These are phyloP conservation scores for Dascyllus trimaculatus DNA, from an alignment of 2,113 vertebrate species.

Conservation along the genomic window DNA sequence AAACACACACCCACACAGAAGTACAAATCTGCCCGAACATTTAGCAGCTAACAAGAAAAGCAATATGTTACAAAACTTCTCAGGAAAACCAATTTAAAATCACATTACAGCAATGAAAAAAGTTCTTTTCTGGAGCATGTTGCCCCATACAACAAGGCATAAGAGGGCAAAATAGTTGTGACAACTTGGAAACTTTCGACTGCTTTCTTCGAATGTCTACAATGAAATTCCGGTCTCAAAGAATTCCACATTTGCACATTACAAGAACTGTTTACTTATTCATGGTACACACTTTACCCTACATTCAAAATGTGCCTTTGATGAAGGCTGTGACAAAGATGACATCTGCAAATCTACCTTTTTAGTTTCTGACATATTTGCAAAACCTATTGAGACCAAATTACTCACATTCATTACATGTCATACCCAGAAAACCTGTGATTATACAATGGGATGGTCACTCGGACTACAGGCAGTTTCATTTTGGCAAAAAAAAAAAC, in stretches of 20 bases:
- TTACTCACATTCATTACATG: too few relatives aligned
- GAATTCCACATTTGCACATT: too few relatives aligned
- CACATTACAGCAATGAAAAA: not conserved
- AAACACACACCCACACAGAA: not conserved
- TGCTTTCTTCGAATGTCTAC: not conserved
- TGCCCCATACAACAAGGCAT: not conserved
- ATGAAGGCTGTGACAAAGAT: too few relatives aligned
- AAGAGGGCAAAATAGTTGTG: not conserved
- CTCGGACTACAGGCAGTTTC: too few relatives aligned
- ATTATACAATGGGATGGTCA: too few relatives aligned
- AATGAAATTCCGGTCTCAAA: not conserved
- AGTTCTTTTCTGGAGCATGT: not conserved
- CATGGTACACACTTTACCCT: too few relatives aligned
- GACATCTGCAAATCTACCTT: too few relatives aligned
- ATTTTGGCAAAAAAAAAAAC: too few relatives aligned
- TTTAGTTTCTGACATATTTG: too few relatives aligned
- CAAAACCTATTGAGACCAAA: too few relatives aligned
- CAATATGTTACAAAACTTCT: not conserved
- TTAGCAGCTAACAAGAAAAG: constrained; percentile 1
- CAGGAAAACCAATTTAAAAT: constrained; percentile 15
- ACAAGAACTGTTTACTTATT: not conserved
- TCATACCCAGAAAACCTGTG: too few relatives aligned
- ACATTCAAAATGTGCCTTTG: too few relatives aligned
- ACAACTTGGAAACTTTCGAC: not conserved
- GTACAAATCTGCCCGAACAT: not conserved